Evolutionary conservation across 2,797 vertebrate genomes (phyloP).

Genomic region (Gymnoscopelus braueri): DNA sequence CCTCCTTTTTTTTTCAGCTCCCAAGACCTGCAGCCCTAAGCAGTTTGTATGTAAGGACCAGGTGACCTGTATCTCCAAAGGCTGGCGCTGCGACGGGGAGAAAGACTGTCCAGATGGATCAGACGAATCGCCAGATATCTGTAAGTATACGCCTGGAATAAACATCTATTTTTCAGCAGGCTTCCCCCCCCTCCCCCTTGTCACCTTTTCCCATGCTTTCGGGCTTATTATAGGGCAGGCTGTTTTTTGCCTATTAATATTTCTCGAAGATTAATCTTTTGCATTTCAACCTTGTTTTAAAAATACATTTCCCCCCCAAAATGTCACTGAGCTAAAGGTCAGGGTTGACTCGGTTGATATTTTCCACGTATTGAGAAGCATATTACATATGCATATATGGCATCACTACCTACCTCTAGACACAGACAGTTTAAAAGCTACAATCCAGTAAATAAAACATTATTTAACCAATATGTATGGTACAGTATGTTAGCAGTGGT

Average conservation of each 20-base stretch:
- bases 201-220: slow-evolving; percentile 1
- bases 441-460: no score
- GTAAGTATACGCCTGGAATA: slow-evolving; percentile 83
- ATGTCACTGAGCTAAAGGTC: not conserved
- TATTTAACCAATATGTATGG: no score
- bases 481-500: no score
- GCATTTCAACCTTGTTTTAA: slow-evolving; percentile 10
- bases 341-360: not conserved
- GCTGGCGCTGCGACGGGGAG: slow-evolving; percentile 97
- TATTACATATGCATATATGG: not conserved
- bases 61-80: slow-evolving; percentile 97
- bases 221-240: not conserved
- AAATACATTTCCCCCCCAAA: not conserved
- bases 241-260: slow-evolving; percentile 16
- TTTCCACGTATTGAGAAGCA: not conserved
- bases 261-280: slow-evolving; percentile 2
- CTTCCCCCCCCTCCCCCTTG: slow-evolving; percentile 1
- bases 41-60: slow-evolving; percentile 98
- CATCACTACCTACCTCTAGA: not conserved
- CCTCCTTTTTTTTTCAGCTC: slow-evolving; percentile 74
- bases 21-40: slow-evolving; percentile 96
- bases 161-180: slow-evolving; percentile 27
- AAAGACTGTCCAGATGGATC: slow-evolving; percentile 98
- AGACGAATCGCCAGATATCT: slow-evolving; percentile 95
- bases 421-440: no score